Percentiles rank a stretch among this genome's conserved stretches.
Conservation (phyloP, 35 echinoderm and acorn worm genomes). For the Stichopus chloronotus region DNA sequence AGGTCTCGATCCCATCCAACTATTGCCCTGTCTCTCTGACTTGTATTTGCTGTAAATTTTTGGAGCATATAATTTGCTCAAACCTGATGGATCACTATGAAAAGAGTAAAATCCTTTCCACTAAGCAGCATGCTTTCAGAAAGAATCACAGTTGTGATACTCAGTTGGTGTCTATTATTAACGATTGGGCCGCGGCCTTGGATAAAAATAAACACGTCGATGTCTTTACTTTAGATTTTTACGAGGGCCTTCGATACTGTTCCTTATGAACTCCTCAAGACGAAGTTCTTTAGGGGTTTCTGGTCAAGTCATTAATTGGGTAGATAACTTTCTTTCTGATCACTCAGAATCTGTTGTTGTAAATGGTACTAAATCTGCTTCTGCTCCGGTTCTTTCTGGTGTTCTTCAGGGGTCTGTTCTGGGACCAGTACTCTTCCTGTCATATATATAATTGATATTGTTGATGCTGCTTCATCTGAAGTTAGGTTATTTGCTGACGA, state of each 20-base stretch:
- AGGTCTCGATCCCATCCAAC: neutral
- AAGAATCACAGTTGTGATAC: no score
- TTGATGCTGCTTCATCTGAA: neutral
- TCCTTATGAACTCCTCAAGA: neutral
- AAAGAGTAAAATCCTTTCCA: no score
- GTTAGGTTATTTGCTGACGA: neutral
- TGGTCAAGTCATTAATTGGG: no score
- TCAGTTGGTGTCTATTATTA: no score
- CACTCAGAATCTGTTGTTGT: neutral
- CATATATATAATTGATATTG: neutral
- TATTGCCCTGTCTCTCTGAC: neutral
- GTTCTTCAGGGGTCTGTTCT: no score
- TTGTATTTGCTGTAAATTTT: no score
- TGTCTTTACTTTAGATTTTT: neutral
- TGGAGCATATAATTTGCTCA: no score
- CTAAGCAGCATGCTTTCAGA: no score
- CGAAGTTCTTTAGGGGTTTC: neutral
- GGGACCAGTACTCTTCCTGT: no score
- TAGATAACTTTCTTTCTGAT: neutral
- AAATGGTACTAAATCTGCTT: neutral
- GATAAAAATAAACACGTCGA: no score
- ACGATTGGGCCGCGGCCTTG: no score
- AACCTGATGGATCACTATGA: no score
- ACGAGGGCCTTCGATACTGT: neutral
- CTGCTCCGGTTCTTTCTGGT: neutral